Base-by-base conservation (phyloP, 2,888 invertebrate species). In the Omphaloscelis lunosa region DNA sequence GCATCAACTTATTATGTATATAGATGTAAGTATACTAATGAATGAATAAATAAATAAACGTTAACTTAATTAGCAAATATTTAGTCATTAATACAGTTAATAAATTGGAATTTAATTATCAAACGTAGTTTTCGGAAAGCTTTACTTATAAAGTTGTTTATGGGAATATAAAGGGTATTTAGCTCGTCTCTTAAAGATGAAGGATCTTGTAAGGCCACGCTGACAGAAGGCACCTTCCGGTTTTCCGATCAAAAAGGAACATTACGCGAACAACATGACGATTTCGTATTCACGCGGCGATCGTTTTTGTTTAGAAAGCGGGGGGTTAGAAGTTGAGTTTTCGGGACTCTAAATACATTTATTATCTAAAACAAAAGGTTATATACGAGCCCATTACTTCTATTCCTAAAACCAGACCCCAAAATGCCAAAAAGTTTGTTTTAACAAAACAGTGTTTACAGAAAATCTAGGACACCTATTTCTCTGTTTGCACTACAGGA, bases 401-500 rank as follows among this genome's bases (percentile, higher is more conserved):
- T 48, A 20, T 39, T 11, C 20, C n/a, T 34, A 48, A 39, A 62
- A n/a, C 15, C 27, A 8, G 39, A 48, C 12, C 27, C n/a, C 0
- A 53, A 80, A 58, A 34, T 2, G 5, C 27, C 48, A 74, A 45
- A 65, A 74, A 62, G 20, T 66, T 45, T 23, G 27, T 41, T 27
- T 20, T 0, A n/a, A 41, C 15, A 58, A 68, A 75, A 68, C 23
- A 48, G 3, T 67, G 66, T 67, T 67, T 51, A 41, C 78, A 39
- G 27, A 63, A 83, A 79, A 62, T 67, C 80, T 74, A 74, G 70
- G 70, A 45, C 41, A 27, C 41, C 58, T 53, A 75, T 80, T 63
- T 71, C 29, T 56, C 39, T 80, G 69, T 69, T 72, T 48, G 56
- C 20, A 39, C 3, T 39, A 63, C 53, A 41, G 53, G 29, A 66